phyloP scores from a whole-genome alignment of 2,113 vertebrate species.

The Microtus oregoni region DNA sequence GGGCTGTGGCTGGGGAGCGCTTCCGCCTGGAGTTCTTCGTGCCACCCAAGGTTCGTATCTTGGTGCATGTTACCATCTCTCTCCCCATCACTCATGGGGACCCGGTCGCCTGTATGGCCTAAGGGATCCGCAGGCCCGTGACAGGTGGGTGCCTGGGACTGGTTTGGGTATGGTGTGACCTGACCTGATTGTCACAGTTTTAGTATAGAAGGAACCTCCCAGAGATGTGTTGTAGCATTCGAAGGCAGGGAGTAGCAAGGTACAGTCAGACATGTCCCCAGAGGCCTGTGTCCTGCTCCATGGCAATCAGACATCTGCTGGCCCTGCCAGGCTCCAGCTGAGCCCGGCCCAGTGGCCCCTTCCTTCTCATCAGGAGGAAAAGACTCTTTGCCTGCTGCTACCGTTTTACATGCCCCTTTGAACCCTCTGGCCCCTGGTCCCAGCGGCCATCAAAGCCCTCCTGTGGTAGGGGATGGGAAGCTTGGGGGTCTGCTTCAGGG shows the following conservation, averaged over 20 bases:
- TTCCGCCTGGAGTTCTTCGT: slow-evolving; percentile 98
- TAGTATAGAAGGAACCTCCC: not conserved
- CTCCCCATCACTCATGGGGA: not conserved
- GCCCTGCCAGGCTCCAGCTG: not conserved
- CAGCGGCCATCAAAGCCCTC: not conserved
- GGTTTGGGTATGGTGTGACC: not conserved
- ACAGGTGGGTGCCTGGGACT: not conserved
- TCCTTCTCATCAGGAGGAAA: not conserved
- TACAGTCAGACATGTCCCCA: too few species aligned
- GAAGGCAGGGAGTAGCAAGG: not conserved
- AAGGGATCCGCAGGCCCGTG: not conserved
- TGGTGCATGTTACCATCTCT: not conserved
- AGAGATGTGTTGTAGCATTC: not conserved
- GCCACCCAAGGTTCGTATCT: slow-evolving; percentile 93
- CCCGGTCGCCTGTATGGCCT: not conserved
- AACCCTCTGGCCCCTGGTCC: rapidly evolving
- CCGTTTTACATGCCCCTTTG: not conserved
- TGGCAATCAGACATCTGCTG: not conserved
- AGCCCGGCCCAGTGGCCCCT: not conserved
- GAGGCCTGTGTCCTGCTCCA: not conserved
- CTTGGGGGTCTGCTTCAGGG: not conserved
- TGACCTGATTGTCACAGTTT: not conserved
- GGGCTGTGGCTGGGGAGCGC: slow-evolving; percentile 92
- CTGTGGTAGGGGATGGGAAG: not conserved
- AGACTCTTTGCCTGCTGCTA: not conserved